A percentile compares a stretch with the other conserved stretches of the same genome.
Evolutionary conservation across 1,140 invertebrate genomes (phyloP).

Genomic region (Pachypsylla venusta): DNA sequence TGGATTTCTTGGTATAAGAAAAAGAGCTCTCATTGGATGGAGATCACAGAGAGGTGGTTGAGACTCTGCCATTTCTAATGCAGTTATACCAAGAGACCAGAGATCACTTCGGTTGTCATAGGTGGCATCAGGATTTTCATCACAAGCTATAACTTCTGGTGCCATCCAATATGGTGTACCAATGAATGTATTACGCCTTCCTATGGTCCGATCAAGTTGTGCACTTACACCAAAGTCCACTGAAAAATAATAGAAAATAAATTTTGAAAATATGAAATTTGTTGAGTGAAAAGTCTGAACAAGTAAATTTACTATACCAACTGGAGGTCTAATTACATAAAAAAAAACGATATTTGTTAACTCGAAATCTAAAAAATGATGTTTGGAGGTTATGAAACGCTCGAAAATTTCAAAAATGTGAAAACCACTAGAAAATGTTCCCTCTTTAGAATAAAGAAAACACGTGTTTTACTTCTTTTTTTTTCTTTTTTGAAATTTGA

Average conservation of each 20-base stretch:
- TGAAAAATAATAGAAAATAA: slow-evolving; percentile 35
- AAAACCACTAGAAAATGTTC: too few species aligned
- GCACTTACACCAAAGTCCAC: slow-evolving; percentile 99
- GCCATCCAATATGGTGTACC: slow-evolving; percentile 99
- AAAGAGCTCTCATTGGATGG: slow-evolving; percentile 97
- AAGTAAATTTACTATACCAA: too few species aligned
- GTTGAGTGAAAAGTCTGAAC: too few species aligned
- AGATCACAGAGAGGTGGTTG: slow-evolving; percentile 97
- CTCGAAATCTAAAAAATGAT: too few species aligned
- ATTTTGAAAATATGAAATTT: too few species aligned
- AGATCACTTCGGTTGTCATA: slow-evolving; percentile 76
- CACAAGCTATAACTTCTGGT: slow-evolving; percentile 97
- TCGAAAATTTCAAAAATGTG: too few species aligned
- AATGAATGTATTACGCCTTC: slow-evolving; percentile 97
- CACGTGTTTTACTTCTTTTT: too few species aligned
- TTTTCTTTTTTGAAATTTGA: too few species aligned
- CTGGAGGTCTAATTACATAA: too few species aligned
- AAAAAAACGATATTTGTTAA: too few species aligned
- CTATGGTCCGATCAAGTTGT: slow-evolving; percentile 96
- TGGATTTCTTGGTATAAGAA: slow-evolving; percentile 94
- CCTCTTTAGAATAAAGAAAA: too few species aligned
- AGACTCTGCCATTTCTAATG: slow-evolving; percentile 99
- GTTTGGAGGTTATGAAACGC: too few species aligned
- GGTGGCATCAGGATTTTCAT: slow-evolving; percentile 98
- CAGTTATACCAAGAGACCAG: slow-evolving; percentile 53